Evolutionary conservation across 2,888 invertebrate genomes (phyloP).

Genomic region (Xestoiulus laeticollis): DNA sequence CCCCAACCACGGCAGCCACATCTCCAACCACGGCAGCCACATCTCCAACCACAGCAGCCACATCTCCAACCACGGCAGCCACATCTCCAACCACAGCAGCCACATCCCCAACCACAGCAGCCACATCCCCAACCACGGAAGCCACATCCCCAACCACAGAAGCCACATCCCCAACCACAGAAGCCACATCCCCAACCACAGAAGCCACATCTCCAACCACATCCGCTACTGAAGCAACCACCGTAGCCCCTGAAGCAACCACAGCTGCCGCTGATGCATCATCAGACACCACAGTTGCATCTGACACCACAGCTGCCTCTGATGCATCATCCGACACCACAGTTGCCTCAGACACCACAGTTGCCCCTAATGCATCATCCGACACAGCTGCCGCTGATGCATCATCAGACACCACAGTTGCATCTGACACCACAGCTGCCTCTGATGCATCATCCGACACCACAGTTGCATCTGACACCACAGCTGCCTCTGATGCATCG

Average conservation of each 20-base stretch:
- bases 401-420: no score
- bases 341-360: not conserved
- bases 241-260: not conserved
- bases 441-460: not conserved
- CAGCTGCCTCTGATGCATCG: not conserved
- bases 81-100: not conserved
- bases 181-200: not conserved
- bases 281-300: no score
- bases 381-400: not conserved
- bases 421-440: not conserved
- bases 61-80: not conserved
- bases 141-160: not conserved
- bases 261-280: not conserved
- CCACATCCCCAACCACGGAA: not conserved
- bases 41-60: not conserved
- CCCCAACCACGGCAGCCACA: not conserved
- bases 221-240: not conserved
- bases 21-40: not conserved
- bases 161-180: not conserved
- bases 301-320: not conserved
- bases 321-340: not conserved
- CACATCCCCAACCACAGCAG: not conserved
- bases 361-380: no score
- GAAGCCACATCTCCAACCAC: not conserved
- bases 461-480: not conserved